phyloP scores from a whole-genome alignment of 2,888 invertebrate species.

The Drosophila tanythrix region DNA sequence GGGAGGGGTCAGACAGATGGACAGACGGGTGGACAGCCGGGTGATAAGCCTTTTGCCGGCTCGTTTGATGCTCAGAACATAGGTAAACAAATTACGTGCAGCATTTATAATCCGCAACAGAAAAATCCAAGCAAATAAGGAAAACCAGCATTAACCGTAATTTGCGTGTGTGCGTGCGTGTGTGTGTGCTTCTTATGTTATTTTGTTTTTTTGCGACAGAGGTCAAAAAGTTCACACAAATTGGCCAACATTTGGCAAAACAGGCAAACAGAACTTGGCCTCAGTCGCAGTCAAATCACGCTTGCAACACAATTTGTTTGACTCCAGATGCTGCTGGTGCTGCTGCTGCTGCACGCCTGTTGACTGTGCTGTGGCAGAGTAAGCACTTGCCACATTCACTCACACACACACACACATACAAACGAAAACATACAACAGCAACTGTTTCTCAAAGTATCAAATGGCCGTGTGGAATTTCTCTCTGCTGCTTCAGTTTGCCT shows the following conservation, averaged over 20 bases:
- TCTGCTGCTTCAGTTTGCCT: neutral
- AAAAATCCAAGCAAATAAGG: slow-evolving; percentile 1
- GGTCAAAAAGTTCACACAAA: slow-evolving; percentile 14
- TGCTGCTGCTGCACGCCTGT: slow-evolving; percentile 29
- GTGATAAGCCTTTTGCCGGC: slow-evolving; percentile 56
- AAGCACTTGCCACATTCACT: neutral
- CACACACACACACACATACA: neutral
- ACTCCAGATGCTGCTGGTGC: slow-evolving; percentile 9
- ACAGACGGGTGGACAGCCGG: slow-evolving; percentile 24
- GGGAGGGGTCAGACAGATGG: neutral
- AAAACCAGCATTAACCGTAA: slow-evolving; percentile 15
- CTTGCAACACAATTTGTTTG: slow-evolving; percentile 19
- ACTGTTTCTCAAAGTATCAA: slow-evolving; percentile 56
- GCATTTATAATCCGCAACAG: slow-evolving; percentile 60
- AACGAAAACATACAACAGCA: slow-evolving; percentile 9
- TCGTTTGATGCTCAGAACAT: slow-evolving; percentile 56
- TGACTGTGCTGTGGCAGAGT: slow-evolving; percentile 6
- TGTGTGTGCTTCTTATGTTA: neutral
- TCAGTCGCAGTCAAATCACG: slow-evolving; percentile 20
- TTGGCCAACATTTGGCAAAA: slow-evolving; percentile 17
- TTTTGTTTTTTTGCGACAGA: neutral
- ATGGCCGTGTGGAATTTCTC: slow-evolving; percentile 38
- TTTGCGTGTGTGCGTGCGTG: neutral
- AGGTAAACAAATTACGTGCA: slow-evolving; percentile 69
- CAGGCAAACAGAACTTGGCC: slow-evolving; percentile 34